A percentile compares a stretch with the other conserved stretches of the same genome.
phyloP scores from a whole-genome alignment of 2,797 vertebrate species.

The Monodelphis domestica region DNA sequence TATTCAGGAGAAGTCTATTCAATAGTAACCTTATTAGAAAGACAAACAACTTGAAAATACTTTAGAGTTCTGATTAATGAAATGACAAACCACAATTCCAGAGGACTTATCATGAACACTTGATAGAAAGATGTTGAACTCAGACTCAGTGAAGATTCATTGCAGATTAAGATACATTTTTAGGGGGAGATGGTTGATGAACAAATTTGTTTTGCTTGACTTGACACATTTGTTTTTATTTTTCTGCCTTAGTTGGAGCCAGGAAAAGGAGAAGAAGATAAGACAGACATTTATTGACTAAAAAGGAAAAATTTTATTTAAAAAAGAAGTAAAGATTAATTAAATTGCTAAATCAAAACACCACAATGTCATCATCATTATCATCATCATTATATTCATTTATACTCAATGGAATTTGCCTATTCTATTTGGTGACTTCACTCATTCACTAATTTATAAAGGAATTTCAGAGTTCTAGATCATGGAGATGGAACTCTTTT shows the following conservation, averaged over 20 bases:
- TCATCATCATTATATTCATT: background rate
- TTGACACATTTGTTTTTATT: background rate
- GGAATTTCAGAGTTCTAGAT: background rate
- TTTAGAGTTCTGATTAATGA: background rate
- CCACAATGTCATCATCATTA: background rate
- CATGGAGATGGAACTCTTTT: background rate
- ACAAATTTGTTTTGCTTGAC: background rate
- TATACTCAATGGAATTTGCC: background rate
- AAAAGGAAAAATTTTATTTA: background rate
- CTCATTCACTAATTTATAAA: background rate
- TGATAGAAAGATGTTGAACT: background rate
- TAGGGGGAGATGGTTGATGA: background rate
- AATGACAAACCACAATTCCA: background rate
- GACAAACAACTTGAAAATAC: background rate
- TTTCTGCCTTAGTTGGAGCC: background rate
- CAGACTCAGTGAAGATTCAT: background rate
- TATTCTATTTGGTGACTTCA: background rate
- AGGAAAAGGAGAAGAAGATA: background rate
- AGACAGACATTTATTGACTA: background rate
- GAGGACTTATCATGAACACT: background rate
- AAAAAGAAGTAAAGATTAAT: background rate
- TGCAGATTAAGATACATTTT: background rate
- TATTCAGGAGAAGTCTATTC: background rate
- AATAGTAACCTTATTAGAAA: background rate
- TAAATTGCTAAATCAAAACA: background rate